These are phyloP conservation scores for Sphinx pinastri DNA, from an alignment of 2,888 invertebrate genomes.

Conservation along the genomic window DNA sequence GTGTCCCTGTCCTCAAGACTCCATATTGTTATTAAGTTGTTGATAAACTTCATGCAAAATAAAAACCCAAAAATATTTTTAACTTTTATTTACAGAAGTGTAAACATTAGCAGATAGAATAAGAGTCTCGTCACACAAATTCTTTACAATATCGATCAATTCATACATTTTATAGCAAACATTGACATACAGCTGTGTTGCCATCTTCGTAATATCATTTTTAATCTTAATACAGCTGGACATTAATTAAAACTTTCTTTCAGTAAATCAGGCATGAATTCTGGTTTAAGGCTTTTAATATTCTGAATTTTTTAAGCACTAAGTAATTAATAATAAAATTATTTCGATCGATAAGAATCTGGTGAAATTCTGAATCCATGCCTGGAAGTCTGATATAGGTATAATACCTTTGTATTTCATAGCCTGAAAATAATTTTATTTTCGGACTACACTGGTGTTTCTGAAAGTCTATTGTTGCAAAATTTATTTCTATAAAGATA, in stretches of 20 bases:
- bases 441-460: background rate
- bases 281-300: background rate
- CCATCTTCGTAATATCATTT: background rate
- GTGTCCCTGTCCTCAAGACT: background rate
- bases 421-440: background rate
- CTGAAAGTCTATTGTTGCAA: background rate
- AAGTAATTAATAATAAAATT: background rate
- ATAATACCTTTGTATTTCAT: background rate
- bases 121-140: slow-evolving; percentile 51
- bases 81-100: slow-evolving; percentile 73
- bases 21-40: background rate
- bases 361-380: background rate
- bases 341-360: too few relatives aligned
- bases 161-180: slow-evolving; percentile 30
- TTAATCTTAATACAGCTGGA: slow-evolving; percentile 21
- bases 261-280: background rate
- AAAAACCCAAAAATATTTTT: slow-evolving; percentile 43
- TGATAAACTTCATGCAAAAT: slow-evolving; percentile 21
- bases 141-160: slow-evolving; percentile 40
- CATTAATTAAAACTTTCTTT: background rate
- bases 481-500: too few relatives aligned
- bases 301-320: background rate
- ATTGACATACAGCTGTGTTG: slow-evolving; percentile 11
- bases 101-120: slow-evolving; percentile 64
- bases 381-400: background rate